A percentile compares a stretch with the other conserved stretches of the same genome.
Conservation (phyloP, 2,797 vertebrate genomes). For the Varecia variegata region DNA sequence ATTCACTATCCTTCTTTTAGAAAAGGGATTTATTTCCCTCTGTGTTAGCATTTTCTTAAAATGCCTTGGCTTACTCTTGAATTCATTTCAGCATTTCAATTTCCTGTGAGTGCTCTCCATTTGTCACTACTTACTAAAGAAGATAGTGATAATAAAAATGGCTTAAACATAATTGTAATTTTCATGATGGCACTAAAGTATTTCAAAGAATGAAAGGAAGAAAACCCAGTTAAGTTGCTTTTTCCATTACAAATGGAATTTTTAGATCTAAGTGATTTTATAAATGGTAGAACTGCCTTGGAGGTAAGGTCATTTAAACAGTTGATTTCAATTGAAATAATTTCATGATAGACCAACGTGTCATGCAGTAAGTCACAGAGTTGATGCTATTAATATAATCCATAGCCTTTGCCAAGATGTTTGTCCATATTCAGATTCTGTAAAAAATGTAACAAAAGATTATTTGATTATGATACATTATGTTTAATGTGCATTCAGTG, state of each 20-base stretch:
- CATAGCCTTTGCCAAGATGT: neutral
- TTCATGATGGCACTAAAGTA: neutral
- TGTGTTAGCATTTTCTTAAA: constrained; percentile 46
- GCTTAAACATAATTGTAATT: constrained; percentile 14
- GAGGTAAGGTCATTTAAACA: neutral
- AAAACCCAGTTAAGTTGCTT: constrained; percentile 38
- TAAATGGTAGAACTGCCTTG: neutral
- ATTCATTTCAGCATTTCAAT: constrained; percentile 42
- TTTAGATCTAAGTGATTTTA: constrained; percentile 31
- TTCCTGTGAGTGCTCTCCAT: constrained; percentile 42
- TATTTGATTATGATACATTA: neutral
- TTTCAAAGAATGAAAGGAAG: constrained; percentile 19
- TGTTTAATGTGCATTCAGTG: neutral
- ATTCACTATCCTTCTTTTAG: constrained; percentile 6
- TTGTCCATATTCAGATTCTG: neutral
- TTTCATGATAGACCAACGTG: neutral
- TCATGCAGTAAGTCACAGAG: neutral
- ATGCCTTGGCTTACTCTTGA: constrained; percentile 39
- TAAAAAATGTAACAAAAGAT: neutral
- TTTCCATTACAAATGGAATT: neutral
- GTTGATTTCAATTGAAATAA: neutral
- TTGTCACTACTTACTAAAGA: constrained; percentile 53
- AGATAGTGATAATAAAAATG: constrained; percentile 43
- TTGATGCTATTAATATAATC: neutral
- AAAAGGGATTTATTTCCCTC: constrained; percentile 33